phyloP scores from a whole-genome alignment of 2,797 vertebrate genomes.

The Pangasius mekongensis region DNA sequence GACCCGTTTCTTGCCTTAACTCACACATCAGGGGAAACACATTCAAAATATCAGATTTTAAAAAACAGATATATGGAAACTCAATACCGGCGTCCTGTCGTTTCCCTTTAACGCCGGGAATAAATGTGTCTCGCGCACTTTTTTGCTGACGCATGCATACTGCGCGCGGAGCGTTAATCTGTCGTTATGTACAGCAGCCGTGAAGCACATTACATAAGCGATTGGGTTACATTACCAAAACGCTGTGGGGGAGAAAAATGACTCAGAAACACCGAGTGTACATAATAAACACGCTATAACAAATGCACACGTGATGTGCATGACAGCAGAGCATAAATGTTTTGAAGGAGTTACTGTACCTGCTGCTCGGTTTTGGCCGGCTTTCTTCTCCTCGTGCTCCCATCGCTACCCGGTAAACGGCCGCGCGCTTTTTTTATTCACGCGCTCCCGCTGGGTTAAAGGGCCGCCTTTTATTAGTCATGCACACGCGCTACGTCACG shows the following conservation, averaged over 20 bases:
- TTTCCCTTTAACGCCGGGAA: not conserved
- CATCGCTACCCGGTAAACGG: slow-evolving; percentile 43
- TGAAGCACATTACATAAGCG: slow-evolving; percentile 16
- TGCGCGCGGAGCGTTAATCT: slow-evolving; percentile 12
- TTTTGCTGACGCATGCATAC: slow-evolving; percentile 39
- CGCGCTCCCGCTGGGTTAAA: slow-evolving; percentile 44
- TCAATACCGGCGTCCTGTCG: not conserved
- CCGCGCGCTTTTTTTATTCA: slow-evolving; percentile 15
- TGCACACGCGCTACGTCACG: slow-evolving; percentile 51
- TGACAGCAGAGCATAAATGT: not conserved
- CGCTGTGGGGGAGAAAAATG: not conserved
- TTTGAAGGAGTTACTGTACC: slow-evolving; percentile 27
- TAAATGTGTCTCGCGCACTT: slow-evolving; percentile 26
- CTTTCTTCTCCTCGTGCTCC: slow-evolving; percentile 31
- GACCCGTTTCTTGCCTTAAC: not conserved
- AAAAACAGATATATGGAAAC: not conserved
- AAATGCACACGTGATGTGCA: not conserved
- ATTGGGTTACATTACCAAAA: slow-evolving; percentile 8
- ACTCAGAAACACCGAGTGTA: not conserved
- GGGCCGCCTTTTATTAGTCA: slow-evolving; percentile 47
- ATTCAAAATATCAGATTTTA: not conserved
- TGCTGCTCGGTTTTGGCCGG: slow-evolving; percentile 26
- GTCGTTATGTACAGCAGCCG: slow-evolving; percentile 3
- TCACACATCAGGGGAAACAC: not conserved
- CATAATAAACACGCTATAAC: too few species aligned